Percentiles rank a stretch among this genome's conserved stretches.
Conservation (phyloP, 2,113 vertebrate genomes). For the Pelecanoides urinatrix region DNA sequence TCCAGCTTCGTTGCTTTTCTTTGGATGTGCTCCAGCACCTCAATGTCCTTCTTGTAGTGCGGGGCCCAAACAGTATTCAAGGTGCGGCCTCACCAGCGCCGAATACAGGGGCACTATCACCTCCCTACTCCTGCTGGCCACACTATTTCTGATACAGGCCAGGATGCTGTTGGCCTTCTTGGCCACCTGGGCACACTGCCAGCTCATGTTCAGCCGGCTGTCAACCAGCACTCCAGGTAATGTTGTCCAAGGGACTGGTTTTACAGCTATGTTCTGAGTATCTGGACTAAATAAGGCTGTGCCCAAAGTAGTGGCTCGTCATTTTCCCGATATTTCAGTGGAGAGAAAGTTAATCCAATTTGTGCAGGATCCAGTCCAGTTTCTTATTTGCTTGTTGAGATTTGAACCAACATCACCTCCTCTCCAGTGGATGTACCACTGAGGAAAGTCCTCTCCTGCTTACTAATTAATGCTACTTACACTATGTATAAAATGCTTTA, state of each 20-base stretch:
- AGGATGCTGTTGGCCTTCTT: not conserved
- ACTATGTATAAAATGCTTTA: not conserved
- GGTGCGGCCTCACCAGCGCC: not conserved
- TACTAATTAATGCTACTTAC: not conserved
- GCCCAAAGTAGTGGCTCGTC: not conserved
- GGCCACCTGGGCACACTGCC: not conserved
- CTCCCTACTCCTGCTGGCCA: not conserved
- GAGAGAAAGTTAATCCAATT: not conserved
- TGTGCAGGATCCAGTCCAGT: not conserved
- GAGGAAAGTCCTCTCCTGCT: not conserved
- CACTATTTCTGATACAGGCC: not conserved
- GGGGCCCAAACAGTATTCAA: not conserved
- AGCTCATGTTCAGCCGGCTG: not conserved
- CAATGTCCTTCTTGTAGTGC: no score
- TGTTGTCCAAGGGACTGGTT: not conserved
- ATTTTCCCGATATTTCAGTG: not conserved
- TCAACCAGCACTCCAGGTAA: not conserved
- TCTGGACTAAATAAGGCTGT: not conserved
- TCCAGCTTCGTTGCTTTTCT: not conserved
- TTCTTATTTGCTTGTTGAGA: not conserved
- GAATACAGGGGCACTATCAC: accelerated
- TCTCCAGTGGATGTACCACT: not conserved
- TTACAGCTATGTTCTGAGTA: not conserved
- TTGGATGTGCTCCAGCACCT: not conserved
- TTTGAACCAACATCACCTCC: not conserved